Evolutionary conservation across 2,888 invertebrate genomes (phyloP).

Genomic region (Podotricha telesiphe): DNA sequence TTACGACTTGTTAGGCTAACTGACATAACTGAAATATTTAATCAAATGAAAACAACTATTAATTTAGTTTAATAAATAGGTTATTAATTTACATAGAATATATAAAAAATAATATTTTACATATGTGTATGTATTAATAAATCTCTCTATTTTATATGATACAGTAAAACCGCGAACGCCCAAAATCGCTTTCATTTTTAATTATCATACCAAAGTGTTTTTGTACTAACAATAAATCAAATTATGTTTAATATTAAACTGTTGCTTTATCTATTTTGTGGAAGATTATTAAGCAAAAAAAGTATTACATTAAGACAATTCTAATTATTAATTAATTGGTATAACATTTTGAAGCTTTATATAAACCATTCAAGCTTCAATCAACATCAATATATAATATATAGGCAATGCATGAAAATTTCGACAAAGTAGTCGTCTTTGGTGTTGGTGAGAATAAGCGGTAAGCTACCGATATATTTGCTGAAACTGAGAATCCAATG

Average conservation of each 20-base stretch:
- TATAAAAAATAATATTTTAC: too few relatives aligned
- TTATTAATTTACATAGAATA: too few relatives aligned
- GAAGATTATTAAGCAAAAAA: too few relatives aligned
- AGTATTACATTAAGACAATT: too few relatives aligned
- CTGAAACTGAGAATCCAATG: not conserved
- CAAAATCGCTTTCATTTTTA: conserved; percentile 5
- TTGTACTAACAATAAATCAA: not conserved
- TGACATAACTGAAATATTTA: too few relatives aligned
- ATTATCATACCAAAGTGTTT: not conserved
- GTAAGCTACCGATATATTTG: not conserved
- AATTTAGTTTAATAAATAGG: too few relatives aligned
- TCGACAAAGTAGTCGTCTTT: not conserved
- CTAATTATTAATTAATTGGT: not conserved
- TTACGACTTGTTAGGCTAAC: too few relatives aligned
- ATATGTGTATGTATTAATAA: not conserved
- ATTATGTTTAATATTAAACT: conserved; percentile 1
- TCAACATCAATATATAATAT: not conserved
- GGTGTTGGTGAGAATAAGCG: not conserved
- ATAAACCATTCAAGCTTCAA: not conserved
- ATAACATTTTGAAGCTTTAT: not conserved
- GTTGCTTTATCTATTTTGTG: not conserved
- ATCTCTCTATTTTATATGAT: not conserved
- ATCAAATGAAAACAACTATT: too few relatives aligned
- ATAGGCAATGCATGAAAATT: not conserved
- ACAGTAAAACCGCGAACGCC: conserved; percentile 2